Percentiles rank a stretch among this genome's conserved stretches.
Evolutionary conservation across 2,888 invertebrate species (phyloP).

Genomic region (Horisme vitalbata): DNA sequence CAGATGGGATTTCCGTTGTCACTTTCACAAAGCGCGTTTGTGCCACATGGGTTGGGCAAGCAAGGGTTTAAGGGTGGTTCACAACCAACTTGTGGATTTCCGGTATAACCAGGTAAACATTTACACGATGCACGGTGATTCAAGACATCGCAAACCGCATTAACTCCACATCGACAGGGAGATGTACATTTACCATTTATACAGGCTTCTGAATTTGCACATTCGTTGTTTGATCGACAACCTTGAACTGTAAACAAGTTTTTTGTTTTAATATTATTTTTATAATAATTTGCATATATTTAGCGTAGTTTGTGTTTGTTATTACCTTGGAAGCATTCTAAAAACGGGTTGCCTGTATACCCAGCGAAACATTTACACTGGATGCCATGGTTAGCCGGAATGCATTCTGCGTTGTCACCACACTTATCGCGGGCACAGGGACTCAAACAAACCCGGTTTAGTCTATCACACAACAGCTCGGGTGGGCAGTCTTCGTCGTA

Average conservation of each 20-base stretch:
- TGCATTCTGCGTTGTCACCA: constrained; percentile 91
- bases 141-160: constrained; percentile 91
- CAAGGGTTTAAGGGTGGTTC: constrained; percentile 90
- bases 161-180: constrained; percentile 90
- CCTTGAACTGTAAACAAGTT: constrained; percentile 81
- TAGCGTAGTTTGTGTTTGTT: neutral
- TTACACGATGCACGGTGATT: constrained; percentile 91
- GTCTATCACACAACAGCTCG: constrained; percentile 91
- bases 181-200: constrained; percentile 89
- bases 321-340: constrained; percentile 86
- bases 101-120: constrained; percentile 91
- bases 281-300: neutral
- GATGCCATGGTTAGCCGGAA: constrained; percentile 88
- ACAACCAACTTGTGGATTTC: constrained; percentile 89
- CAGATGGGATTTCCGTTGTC: constrained; percentile 94
- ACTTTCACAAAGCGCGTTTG: constrained; percentile 91
- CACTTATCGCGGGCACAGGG: constrained; percentile 91
- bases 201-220: constrained; percentile 89
- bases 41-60: constrained; percentile 93
- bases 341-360: constrained; percentile 89
- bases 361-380: constrained; percentile 90
- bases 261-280: neutral
- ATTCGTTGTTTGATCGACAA: constrained; percentile 88
- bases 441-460: constrained; percentile 92
- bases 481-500: constrained; percentile 96